Evolutionary conservation across 2,888 invertebrate genomes (phyloP).

Genomic region (Scaptomyza polygonia): DNA sequence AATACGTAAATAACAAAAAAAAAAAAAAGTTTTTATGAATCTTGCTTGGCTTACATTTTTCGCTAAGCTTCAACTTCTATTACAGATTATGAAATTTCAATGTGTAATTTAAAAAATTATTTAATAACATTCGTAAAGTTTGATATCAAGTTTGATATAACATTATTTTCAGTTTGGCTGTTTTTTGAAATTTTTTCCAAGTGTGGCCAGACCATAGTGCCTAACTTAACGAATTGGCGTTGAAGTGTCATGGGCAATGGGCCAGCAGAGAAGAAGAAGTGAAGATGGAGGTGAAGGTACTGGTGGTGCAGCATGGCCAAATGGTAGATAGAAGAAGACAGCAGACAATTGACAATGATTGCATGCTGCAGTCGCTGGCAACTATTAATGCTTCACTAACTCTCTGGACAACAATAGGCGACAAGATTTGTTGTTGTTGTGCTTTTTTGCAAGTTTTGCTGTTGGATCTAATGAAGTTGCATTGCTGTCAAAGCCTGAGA

Average conservation of each 20-base stretch:
- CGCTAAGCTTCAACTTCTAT: no score
- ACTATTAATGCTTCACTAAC: constrained; percentile 63
- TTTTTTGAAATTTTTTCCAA: no score
- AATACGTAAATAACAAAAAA: no score
- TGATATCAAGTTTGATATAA: no score
- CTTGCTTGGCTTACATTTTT: no score
- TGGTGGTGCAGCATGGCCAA: constrained; percentile 28
- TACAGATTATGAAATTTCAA: no score
- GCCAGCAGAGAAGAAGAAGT: constrained; percentile 16
- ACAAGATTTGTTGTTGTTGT: constrained; percentile 35
- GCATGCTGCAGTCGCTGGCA: constrained; percentile 33
- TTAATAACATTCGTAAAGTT: no score
- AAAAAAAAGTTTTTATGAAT: no score
- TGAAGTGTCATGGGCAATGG: constrained; percentile 67
- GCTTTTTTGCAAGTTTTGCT: constrained; percentile 20
- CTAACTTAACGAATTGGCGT: constrained; percentile 31
- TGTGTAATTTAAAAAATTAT: no score
- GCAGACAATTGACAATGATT: constrained; percentile 8
- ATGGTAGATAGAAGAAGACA: constrained; percentile 40
- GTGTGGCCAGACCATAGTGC: constrained; percentile 43
- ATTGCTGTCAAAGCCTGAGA: constrained; percentile 24
- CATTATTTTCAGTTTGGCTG: no score
- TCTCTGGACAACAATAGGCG: constrained; percentile 41
- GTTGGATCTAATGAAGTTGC: constrained; percentile 72
- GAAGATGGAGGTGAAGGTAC: constrained; percentile 3